Base-by-base conservation (phyloP, 2,888 invertebrate genomes). In the Elmis aenea region DNA sequence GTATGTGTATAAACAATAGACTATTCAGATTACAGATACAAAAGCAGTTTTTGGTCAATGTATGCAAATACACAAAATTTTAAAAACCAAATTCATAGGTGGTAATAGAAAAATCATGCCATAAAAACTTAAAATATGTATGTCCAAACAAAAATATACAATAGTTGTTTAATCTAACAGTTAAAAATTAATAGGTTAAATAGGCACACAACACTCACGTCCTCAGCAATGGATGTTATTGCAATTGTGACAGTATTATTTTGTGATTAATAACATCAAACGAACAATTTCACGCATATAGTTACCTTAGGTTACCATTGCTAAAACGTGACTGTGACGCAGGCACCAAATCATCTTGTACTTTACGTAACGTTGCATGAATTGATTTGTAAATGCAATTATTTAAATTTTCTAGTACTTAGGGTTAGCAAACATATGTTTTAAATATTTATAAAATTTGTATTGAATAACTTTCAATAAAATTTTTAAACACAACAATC, bases 181-280 rank as follows among this genome's bases (percentile, higher is more conserved):
- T 37, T 42, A 33, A 42, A 22, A 34, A 33, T n/a, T n/a, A n/a
- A n/a, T n/a, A n/a, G n/a, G n/a, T n/a, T n/a, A n/a, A n/a, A n/a
- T n/a, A 26, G 46, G 40, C 50, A 51, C 48, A 62, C 65, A 67
- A 67, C 67, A 67, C 63, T 66, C 67, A 68, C 66, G 66, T 66
- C n/a, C n/a, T n/a, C 64, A 67, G 68, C 67, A 68, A 68, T 67
- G 67, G 66, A 62, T 48, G 52, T 53, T 55, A 54, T n/a, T n/a
- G n/a, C n/a, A n/a, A n/a, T n/a, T n/a, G n/a, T n/a, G n/a, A n/a
- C n/a, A n/a, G n/a, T n/a, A n/a, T n/a, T n/a, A 38, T 33, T 28
- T 38, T 36, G 42, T 35, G 27, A 50, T 50, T 50, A 50, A 50
- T 45, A 39, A 52, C 50, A 51, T 45, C 48, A 55, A 55, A 54